phyloP scores from a whole-genome alignment of 2,888 invertebrate species.

The Papilio demoleus region DNA sequence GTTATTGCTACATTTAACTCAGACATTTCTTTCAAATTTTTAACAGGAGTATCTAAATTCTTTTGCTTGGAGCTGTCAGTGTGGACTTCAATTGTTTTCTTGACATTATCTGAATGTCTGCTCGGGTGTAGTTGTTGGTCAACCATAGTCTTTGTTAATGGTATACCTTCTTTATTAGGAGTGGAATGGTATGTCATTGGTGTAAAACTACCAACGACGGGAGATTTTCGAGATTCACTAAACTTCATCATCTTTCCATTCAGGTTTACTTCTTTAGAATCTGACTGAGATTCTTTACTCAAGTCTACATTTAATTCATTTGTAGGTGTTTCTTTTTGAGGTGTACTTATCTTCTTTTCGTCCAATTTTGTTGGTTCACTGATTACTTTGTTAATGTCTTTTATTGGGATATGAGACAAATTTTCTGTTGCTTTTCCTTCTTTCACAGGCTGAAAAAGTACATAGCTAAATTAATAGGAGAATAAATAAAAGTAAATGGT shows the following conservation, averaged over 20 bases:
- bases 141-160: slow-evolving; percentile 78
- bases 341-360: slow-evolving; percentile 55
- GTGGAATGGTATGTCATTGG: slow-evolving; percentile 78
- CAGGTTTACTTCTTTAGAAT: slow-evolving; percentile 64
- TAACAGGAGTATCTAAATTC: slow-evolving; percentile 51
- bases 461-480: slow-evolving; percentile 7
- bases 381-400: slow-evolving; percentile 62
- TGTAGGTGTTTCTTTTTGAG: slow-evolving; percentile 53
- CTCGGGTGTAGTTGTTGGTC: slow-evolving; percentile 74
- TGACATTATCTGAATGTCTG: slow-evolving; percentile 74
- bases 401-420: slow-evolving; percentile 63
- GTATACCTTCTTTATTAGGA: slow-evolving; percentile 76
- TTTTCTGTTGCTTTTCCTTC: slow-evolving; percentile 59
- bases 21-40: slow-evolving; percentile 44
- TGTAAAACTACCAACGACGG: slow-evolving; percentile 70
- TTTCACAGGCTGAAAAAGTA: slow-evolving; percentile 65
- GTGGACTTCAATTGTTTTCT: slow-evolving; percentile 77
- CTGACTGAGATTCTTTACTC: slow-evolving; percentile 54
- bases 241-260: slow-evolving; percentile 73
- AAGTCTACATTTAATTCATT: slow-evolving; percentile 54
- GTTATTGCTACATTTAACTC: slow-evolving; percentile 38
- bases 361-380: slow-evolving; percentile 59
- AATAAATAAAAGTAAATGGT: slow-evolving; percentile 12
- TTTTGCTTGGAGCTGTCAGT: slow-evolving; percentile 68
- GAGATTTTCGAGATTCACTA: slow-evolving; percentile 73